These are phyloP conservation scores for Dinomys branickii DNA, from an alignment of 2,113 vertebrate species.

Conservation along the genomic window DNA sequence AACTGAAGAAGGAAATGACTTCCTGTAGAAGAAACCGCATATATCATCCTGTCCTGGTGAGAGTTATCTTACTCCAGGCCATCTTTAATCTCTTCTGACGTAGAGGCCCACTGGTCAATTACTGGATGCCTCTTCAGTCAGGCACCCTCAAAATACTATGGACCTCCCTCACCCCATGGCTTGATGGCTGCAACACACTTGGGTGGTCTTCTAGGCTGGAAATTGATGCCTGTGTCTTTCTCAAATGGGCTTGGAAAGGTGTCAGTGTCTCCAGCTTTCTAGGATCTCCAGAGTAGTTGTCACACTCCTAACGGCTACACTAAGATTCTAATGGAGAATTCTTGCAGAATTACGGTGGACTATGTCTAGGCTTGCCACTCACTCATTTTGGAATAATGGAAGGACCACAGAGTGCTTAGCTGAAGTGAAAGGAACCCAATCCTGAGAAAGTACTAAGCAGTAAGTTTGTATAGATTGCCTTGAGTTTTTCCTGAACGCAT, in stretches of 20 bases:
- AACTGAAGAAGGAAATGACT: not conserved
- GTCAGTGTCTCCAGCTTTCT: not conserved
- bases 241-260: not conserved
- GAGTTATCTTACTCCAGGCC: not conserved
- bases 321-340: not conserved
- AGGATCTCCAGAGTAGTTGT: not conserved
- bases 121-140: not conserved
- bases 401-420: not conserved
- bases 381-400: too few relatives aligned
- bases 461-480: not conserved
- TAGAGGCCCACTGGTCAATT: too few relatives aligned
- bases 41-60: not conserved
- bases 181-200: fast-evolving
- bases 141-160: not conserved
- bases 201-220: not conserved
- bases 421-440: not conserved
- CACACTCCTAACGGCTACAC: not conserved
- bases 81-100: not conserved
- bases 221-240: not conserved
- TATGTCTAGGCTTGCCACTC: not conserved
- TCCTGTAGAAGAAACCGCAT: not conserved
- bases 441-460: not conserved
- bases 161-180: too few relatives aligned
- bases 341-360: not conserved
- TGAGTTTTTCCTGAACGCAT: not conserved